Evolutionary conservation across 2,113 vertebrate genomes (phyloP), one percentile per base, ranked within the genome.

Genomic region (Neogobius melanostomus): DNA sequence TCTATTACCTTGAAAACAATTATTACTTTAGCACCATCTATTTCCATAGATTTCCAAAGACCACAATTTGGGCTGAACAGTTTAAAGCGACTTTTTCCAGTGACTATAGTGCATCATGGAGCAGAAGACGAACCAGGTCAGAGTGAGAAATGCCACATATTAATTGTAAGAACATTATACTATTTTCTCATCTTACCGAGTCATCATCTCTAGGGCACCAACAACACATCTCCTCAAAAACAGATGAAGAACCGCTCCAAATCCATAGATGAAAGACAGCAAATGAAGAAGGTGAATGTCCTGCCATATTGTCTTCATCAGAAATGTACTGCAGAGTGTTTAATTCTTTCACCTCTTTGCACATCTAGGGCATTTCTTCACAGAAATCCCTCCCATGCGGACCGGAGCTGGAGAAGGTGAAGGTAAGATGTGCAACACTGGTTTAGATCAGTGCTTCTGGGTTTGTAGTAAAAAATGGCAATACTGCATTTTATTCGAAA

Each of bases 341-440:
- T 16, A 12, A 45, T 64, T 48, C 10, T 47, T 10, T 1, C 28
- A 36, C 28, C 3, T 64, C 6, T n/a, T 48, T 64, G 14, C 21
- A 11, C 49, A 77, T 53, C 11, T 74, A 95, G 94, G 87, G 92
- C 36, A 91, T 95, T 78, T 91, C 92, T 50, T 90, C 93, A 51
- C 94, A 95, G 83, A 95, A 94, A 64, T 95, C 94, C 0, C 92
- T 95, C 28, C 94, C 94, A 15, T 93, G 91, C 10, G 85, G 90
- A 72, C 89, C 91, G 64, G 92, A 93, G 68, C 74, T 94, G 79
- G 92, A 93, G 7, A 86, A 83, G 67, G 90, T 93, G 64, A 94
- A 95, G 91, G 94, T 94, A 74, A 87, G 79, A 9, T 64, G 3
- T 68, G 11, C 9, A 3, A 28, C 53, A 56, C 17, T 6, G 9